Evolutionary conservation across 2,113 vertebrate species (phyloP), one percentile per base, ranked within the genome.

Genomic region (Dromiciops gliroides): DNA sequence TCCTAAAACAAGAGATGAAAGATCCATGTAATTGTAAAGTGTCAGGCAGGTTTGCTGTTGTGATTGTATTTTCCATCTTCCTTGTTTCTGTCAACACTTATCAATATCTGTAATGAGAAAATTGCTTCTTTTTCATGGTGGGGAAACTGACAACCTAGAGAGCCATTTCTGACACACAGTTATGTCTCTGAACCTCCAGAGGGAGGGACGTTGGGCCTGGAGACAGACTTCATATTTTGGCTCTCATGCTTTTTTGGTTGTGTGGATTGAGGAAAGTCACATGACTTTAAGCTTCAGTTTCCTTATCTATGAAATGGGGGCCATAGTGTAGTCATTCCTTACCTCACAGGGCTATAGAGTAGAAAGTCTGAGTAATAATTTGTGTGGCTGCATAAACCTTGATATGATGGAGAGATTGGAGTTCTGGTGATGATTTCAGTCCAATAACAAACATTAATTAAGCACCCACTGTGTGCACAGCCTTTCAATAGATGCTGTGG

Each of bases 31-130:
- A 83, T 83, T 83, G 67, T 44, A 44, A 83, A 44, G 67, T 83
- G 67, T 44, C 67, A 44, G 67, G 67, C n/a, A 83, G n/a, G n/a
- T 83, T 83, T 83, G 67, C n/a, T 44, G 67, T 83, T 44, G n/a
- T 83, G n/a, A 83, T 83, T 83, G 67, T 83, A 23, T 83, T 83
- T 83, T 83, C 67, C 67, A 44, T 83, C 67, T 83, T 83, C 67
- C 67, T 83, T 83, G 67, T 83, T 83, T n/a, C 67, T 83, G 67
- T 83, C 67, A 83, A 83, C 67, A 83, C 67, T 83, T 83, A 83
- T 83, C 67, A 83, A 83, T 83, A 83, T 44, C 19, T 83, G n/a
- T 83, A 83, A 83, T 83, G 67, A 83, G n/a, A 83, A 83, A 83
- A 83, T 83, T 83, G 67, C n/a, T 83, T n/a, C 67, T 44, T 44